Evolutionary conservation across 1,140 invertebrate species (phyloP).

Genomic region (Phocides pigmalion): DNA sequence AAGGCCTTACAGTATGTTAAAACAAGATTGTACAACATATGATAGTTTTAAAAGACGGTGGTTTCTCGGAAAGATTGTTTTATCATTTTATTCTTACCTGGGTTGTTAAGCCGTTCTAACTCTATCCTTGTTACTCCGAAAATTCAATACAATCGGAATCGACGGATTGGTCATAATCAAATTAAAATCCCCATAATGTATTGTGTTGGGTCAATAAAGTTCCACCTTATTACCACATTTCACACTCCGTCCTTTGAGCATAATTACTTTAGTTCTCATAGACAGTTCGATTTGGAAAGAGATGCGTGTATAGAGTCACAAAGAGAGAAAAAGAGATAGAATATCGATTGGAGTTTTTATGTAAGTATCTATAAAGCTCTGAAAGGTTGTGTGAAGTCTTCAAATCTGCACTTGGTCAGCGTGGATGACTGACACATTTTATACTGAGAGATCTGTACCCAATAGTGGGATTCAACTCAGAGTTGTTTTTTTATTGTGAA

Average conservation of each 20-base stretch:
- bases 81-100: not conserved
- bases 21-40: no score
- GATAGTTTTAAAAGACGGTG: no score
- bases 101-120: not conserved
- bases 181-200: conserved; percentile 36
- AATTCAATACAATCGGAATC: conserved; percentile 30
- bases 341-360: not conserved
- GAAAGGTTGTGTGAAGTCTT: no score
- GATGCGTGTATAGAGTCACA: not conserved
- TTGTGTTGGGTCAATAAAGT: conserved; percentile 35
- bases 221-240: conserved; percentile 38
- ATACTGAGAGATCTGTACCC: no score
- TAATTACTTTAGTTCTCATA: conserved; percentile 39
- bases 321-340: not conserved
- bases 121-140: conserved; percentile 22
- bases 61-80: no score
- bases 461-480: no score
- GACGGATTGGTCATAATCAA: conserved; percentile 37
- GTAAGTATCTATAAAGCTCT: no score
- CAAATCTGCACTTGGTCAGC: no score
- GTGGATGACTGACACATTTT: no score
- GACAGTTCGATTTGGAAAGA: conserved; percentile 17
- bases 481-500: no score
- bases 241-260: conserved; percentile 30
- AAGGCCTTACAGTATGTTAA: no score